These are phyloP conservation scores for Trypoxylon attenuatum DNA, from an alignment of 2,888 invertebrate genomes.

Conservation along the genomic window DNA sequence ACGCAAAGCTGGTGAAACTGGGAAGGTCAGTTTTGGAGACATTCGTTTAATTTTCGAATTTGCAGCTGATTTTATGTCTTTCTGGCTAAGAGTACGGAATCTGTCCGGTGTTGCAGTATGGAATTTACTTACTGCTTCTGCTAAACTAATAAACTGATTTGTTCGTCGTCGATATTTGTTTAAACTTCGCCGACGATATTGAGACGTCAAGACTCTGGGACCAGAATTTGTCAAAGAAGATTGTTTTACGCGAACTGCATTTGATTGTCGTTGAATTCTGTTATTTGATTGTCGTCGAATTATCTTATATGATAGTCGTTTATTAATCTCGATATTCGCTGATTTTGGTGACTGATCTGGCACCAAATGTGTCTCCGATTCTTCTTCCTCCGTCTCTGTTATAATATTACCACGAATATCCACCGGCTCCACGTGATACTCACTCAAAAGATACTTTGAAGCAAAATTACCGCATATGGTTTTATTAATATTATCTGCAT, in stretches of 20 bases:
- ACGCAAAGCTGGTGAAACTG: conserved; percentile 63
- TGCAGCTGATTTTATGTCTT: conserved; percentile 16
- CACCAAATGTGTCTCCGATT: background rate
- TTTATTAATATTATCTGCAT: background rate
- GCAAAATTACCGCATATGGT: background rate
- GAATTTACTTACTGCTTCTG: conserved; percentile 77
- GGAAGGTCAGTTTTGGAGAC: conserved; percentile 57
- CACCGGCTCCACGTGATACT: background rate
- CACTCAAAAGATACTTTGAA: background rate
- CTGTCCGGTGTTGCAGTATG: conserved; percentile 77
- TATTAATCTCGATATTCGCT: background rate
- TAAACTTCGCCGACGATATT: conserved; percentile 41
- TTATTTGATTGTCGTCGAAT: no score
- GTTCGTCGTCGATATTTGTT: conserved; percentile 24
- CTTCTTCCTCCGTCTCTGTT: background rate
- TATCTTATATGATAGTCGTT: background rate
- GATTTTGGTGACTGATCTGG: background rate
- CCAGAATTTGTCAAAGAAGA: conserved; percentile 1
- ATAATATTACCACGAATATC: background rate
- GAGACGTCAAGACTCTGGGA: conserved; percentile 33
- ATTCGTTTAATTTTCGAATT: conserved; percentile 47
- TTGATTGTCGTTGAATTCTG: no score
- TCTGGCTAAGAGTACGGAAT: conserved; percentile 72
- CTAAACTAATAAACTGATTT: conserved; percentile 75
- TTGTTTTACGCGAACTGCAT: background rate